A percentile compares a stretch with the other conserved stretches of the same genome.
Conservation (phyloP, 2,797 vertebrate species). For the Hirundo rustica region DNA sequence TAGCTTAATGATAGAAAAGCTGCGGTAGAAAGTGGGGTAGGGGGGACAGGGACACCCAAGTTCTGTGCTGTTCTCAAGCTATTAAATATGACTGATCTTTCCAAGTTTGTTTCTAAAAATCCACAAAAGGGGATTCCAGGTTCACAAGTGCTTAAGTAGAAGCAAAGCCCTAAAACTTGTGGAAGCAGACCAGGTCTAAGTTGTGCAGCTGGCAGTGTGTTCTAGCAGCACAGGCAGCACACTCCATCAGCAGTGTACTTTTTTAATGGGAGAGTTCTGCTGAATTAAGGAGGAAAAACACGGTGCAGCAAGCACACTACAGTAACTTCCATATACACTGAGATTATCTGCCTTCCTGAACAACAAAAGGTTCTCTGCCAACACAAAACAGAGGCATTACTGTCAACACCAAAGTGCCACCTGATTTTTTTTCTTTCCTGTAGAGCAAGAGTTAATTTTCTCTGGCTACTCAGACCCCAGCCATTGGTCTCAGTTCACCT, state of each 20-base stretch:
- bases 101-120: neutral
- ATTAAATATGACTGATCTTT: neutral
- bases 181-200: neutral
- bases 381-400: neutral
- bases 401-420: neutral
- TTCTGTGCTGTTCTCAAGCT: neutral
- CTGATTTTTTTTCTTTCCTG: neutral
- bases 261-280: neutral
- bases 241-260: neutral
- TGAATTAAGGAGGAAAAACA: neutral
- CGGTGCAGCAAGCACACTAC: accelerated
- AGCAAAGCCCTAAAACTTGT: neutral
- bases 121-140: neutral
- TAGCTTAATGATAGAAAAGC: neutral
- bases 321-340: no score
- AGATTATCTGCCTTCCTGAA: neutral
- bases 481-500: neutral
- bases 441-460: conserved; percentile 21
- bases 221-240: neutral
- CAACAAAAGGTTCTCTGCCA: neutral
- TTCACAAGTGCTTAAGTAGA: neutral
- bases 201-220: neutral
- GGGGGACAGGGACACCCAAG: no score
- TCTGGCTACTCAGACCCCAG: neutral
- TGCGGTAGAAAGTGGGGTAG: neutral